Evolutionary conservation across 2,797 vertebrate species (phyloP), one percentile per base, ranked within the genome.

Genomic region (Melanotaenia boesemani): DNA sequence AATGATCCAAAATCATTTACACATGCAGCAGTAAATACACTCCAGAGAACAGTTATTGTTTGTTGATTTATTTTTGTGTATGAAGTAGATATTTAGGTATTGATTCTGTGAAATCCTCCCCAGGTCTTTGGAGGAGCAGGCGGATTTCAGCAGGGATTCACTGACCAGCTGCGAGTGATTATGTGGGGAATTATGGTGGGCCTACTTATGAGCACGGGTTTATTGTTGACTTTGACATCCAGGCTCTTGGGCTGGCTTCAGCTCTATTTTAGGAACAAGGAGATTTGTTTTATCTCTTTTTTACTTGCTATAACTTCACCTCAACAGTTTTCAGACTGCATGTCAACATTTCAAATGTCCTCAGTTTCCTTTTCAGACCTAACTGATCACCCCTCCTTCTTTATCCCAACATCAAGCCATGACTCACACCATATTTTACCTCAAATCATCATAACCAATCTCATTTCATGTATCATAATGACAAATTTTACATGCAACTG

Each of bases 101-200:
- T 70, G 37, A 57, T 56, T 75, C 62, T 55, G 30, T 55, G 44
- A 68, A 81, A 74, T 52, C n/a, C 37, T 59, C 36, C 32, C 2
- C 41, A 44, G 66, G 28, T 61, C 59, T 86, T 57, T 67, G 39
- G 68, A 76, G 59, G 69, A 84, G 18, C 30, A 52, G 36, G 6
- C 63, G 32, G 58, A 77, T 57, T 76, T 80, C 52, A 76, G 62
- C 65, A 41, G 63, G 82, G 80, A 88, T 86, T 80, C 63, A 77
- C 74, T 64, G 72, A 77, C 77, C 91, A 92, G 90, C 88, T 93
- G 90, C 74, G 11, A 62, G 76, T 80, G 83, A 86, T 87, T 86
- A 86, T 62, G 16, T 13, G 9, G 72, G 72, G 73, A 70, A 79
- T 84, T 77, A 84, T 72, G 57, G 36, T 18, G 8, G 32, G 79